Evolutionary conservation across 2,797 vertebrate species (phyloP).

Genomic region (Coranthus polyacanthus): DNA sequence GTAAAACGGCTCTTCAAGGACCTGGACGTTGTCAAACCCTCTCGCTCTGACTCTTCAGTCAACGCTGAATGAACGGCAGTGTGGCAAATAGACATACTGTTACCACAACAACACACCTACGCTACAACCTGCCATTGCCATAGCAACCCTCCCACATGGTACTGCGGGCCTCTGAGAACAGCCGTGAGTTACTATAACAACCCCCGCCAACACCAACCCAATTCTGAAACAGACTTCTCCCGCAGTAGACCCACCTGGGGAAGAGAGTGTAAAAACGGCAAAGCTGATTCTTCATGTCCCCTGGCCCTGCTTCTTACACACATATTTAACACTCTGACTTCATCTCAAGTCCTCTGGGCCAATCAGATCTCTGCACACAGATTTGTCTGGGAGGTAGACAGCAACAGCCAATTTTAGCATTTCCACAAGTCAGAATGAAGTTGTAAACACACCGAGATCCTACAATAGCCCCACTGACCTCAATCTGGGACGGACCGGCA

Average conservation of each 20-base stretch:
- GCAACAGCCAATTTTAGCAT: conserved; percentile 36
- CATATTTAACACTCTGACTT: conserved; percentile 37
- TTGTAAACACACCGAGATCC: conserved; percentile 69
- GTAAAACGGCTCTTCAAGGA: conserved; percentile 12
- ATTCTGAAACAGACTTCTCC: conserved; percentile 10
- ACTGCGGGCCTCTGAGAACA: conserved; percentile 60
- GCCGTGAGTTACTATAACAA: conserved; percentile 70
- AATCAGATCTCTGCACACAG: conserved; percentile 30
- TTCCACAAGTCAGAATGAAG: conserved; percentile 43
- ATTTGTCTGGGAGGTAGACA: conserved; percentile 11
- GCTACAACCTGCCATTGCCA: conserved; percentile 80
- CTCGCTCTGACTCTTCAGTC: conserved; percentile 45
- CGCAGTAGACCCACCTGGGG: conserved; percentile 24
- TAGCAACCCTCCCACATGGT: conserved; percentile 80
- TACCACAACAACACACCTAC: conserved; percentile 82
- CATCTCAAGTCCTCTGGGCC: conserved; percentile 25
- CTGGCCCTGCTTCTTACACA: conserved; percentile 6
- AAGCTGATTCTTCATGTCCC: background rate
- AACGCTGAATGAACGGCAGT: conserved; percentile 54
- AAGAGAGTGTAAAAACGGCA: conserved; percentile 15
- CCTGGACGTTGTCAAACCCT: conserved; percentile 24
- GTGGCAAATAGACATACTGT: conserved; percentile 40
- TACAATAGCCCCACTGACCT: conserved; percentile 71
- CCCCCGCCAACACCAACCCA: conserved; percentile 29
- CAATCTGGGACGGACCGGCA: conserved; percentile 80